phyloP scores from a whole-genome alignment of 2,888 invertebrate species.

The Oasisia sp. region DNA sequence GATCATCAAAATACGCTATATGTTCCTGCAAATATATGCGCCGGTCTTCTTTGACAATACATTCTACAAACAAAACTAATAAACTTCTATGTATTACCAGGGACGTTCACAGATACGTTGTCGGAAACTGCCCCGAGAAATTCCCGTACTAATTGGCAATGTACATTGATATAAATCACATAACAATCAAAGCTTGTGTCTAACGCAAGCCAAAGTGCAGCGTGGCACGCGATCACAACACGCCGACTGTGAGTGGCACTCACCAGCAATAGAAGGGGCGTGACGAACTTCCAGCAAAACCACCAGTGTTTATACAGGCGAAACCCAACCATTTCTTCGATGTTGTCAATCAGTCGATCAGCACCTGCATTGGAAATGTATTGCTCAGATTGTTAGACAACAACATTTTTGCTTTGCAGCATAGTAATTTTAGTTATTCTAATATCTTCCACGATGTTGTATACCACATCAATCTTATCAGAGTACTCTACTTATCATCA shows the following conservation, averaged over 20 bases:
- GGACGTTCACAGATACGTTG: too few relatives aligned
- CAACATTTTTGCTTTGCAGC: background rate
- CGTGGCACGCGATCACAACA: background rate
- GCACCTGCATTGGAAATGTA: slow-evolving; percentile 31
- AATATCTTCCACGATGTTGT: too few relatives aligned
- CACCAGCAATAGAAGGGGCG: slow-evolving; percentile 78
- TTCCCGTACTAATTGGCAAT: too few relatives aligned
- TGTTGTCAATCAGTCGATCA: slow-evolving; percentile 34
- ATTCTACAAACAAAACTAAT: background rate
- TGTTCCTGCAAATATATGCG: too few relatives aligned
- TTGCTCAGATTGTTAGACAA: background rate
- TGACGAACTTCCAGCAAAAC: slow-evolving; percentile 78
- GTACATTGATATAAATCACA: too few relatives aligned
- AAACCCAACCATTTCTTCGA: slow-evolving; percentile 42
- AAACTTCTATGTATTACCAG: too few relatives aligned
- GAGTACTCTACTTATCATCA: too few relatives aligned
- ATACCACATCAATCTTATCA: too few relatives aligned
- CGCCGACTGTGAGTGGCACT: slow-evolving; percentile 35
- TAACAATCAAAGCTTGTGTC: too few relatives aligned
- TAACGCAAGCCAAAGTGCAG: background rate
- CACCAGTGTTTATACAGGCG: slow-evolving; percentile 72
- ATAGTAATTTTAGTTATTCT: background rate
- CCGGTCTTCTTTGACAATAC: background rate
- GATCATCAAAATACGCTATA: too few relatives aligned
- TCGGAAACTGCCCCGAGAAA: too few relatives aligned